Evolutionary conservation across 2,888 invertebrate species (phyloP).

Genomic region (Lamellibrachia satsuma): DNA sequence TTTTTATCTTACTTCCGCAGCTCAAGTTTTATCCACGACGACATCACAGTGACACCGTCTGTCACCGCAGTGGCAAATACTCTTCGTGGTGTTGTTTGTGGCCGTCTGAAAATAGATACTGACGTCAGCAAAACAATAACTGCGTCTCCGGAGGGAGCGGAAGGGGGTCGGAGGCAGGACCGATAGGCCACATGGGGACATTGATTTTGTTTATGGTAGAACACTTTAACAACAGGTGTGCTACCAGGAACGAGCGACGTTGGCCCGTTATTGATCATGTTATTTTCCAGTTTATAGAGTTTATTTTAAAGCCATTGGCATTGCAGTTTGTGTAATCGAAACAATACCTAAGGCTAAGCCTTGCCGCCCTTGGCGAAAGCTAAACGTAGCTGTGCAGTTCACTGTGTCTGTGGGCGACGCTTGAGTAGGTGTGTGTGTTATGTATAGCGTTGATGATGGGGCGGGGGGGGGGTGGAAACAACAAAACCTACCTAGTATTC

Average conservation of each 20-base stretch:
- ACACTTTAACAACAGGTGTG: neutral
- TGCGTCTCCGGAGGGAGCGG: neutral
- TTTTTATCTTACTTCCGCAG: neutral
- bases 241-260: neutral
- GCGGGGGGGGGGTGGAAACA: no score
- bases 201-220: neutral
- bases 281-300: neutral
- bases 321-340: neutral
- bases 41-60: neutral
- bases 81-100: neutral
- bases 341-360: neutral
- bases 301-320: neutral
- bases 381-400: no score
- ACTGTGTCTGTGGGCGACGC: no score
- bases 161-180: neutral
- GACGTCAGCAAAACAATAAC: constrained; percentile 7
- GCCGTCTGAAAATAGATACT: neutral
- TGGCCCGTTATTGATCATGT: neutral
- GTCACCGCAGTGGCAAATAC: neutral
- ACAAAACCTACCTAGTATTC: no score
- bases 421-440: no score
- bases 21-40: neutral
- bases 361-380: no score
- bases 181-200: neutral
- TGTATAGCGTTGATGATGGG: no score